Conservation (phyloP, 2,888 invertebrate species). For the Diploptera punctata region DNA sequence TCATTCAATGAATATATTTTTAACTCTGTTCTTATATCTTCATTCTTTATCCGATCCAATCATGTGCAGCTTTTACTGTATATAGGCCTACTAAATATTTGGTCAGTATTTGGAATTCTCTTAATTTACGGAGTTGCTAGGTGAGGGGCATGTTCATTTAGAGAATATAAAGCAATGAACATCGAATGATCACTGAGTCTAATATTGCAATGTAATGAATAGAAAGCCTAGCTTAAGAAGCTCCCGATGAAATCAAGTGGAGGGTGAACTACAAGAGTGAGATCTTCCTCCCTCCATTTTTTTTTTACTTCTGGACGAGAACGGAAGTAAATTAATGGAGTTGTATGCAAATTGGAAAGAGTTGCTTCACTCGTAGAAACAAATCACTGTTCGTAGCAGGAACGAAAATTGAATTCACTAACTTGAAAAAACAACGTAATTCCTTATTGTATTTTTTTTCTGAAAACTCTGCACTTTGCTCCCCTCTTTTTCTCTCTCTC, state of each 20-base stretch:
- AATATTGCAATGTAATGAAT: not conserved
- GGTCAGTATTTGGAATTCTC: too few relatives aligned
- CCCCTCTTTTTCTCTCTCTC: not conserved
- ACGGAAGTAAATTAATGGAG: constrained; percentile 35
- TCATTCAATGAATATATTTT: too few relatives aligned
- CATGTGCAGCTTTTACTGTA: too few relatives aligned
- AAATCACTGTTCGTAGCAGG: constrained; percentile 21
- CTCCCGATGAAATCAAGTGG: not conserved
- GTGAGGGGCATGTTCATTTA: not conserved
- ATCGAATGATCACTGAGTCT: not conserved
- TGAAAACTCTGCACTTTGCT: constrained; percentile 18
- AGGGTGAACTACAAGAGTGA: not conserved
- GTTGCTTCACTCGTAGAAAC: constrained; percentile 36
- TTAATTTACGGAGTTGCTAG: too few relatives aligned
- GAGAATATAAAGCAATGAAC: not conserved
- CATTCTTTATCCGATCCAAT: too few relatives aligned
- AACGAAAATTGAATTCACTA: constrained; percentile 20
- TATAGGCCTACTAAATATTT: too few relatives aligned
- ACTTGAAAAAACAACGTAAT: constrained; percentile 24
- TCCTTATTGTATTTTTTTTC: constrained; percentile 21
- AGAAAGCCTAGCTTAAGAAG: constrained; percentile 3
- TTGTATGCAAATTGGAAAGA: constrained; percentile 35
- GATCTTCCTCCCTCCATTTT: not conserved
- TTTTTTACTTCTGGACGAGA: constrained; percentile 24
- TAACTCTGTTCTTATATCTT: too few relatives aligned